Base-by-base conservation (phyloP, 2,797 vertebrate species). In the Anas georgica region DNA sequence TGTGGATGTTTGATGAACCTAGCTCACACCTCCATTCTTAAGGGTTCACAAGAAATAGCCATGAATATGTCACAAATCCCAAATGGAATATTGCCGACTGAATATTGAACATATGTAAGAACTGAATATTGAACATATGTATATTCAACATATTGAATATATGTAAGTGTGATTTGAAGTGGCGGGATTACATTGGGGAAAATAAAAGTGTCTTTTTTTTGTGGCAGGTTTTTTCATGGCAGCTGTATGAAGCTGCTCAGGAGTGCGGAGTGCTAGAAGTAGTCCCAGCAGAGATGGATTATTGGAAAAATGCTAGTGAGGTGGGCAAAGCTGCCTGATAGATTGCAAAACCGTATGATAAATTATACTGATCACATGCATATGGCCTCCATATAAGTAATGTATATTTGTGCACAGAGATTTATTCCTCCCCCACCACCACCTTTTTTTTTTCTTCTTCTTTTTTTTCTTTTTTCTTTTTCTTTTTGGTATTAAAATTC, bases 331-430 rank as follows among this genome's bases (percentile, higher is more conserved):
- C 87, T 84, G 92, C 89, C 83, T 86, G 63, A 93, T 60, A 88
- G 87, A 97, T 97, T 96, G 85, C 93, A 96, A 97, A 97, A 95
- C 92, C 93, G 95, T 95, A 94, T 83, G 92, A 95, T 95, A 96
- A 96, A 94, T 96, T 96, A 67, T 35, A 86, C 70, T 93, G 95
- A 93, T 94, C 83, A 31, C 89, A 84, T 95, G 86, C 91, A 94
- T 88, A 88, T 95, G 93, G 92, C 77, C 64, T 39, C 56, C 80
- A 68, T 91, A 91, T 94, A 95, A 90, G 56, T 93, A 84, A 83
- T 64, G 14, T 96, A 85, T 92, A 92, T 97, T 95, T 84, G 87
- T 90, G 87, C 48, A 6, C 67, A 77, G 87, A 95, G 86, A 86
- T 95, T 94, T 96, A 91, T 94, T 64, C 39, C 62, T 64, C 29